A percentile compares a stretch with the other conserved stretches of the same genome.
Evolutionary conservation across 2,888 invertebrate genomes (phyloP).

Genomic region (Pseudoips prasinana): DNA sequence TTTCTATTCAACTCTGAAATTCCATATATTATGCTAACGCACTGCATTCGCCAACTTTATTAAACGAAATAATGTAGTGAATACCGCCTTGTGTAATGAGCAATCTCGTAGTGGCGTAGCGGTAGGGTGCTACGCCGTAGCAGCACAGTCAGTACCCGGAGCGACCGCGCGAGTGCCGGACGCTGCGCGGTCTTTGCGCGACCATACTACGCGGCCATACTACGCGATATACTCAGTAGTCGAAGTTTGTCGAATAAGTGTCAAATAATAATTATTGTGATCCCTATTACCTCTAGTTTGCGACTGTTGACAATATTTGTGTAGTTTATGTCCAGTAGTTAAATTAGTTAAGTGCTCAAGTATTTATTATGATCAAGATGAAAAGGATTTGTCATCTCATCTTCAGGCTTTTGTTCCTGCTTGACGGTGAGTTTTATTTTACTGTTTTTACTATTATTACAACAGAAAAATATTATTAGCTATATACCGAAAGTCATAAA

Average conservation of each 20-base stretch:
- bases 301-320: conserved; percentile 26
- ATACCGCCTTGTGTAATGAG: conserved; percentile 52
- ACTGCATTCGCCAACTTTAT: conserved; percentile 57
- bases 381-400: conserved; percentile 72
- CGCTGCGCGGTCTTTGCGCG: conserved; percentile 21
- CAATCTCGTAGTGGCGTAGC: conserved; percentile 46
- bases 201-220: conserved; percentile 8
- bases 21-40: conserved; percentile 50
- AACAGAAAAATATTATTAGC: no score
- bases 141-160: conserved; percentile 31
- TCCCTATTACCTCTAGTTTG: conserved; percentile 27
- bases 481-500: no score
- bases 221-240: conserved; percentile 10
- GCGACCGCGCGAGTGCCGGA: conserved; percentile 33
- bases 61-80: conserved; percentile 63
- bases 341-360: conserved; percentile 30
- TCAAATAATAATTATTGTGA: conserved; percentile 20
- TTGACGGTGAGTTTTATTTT: conserved; percentile 57
- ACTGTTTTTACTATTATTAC: no score
- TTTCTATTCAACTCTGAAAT: conserved; percentile 22
- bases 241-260: conserved; percentile 20
- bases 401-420: conserved; percentile 65
- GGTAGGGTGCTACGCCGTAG: conserved; percentile 20
- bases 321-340: conserved; percentile 25
- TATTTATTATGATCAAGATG: conserved; percentile 58